Evolutionary conservation across 2,888 invertebrate genomes (phyloP), one percentile per base, ranked within the genome.

Genomic region (Minunthozetes semirufus): DNA sequence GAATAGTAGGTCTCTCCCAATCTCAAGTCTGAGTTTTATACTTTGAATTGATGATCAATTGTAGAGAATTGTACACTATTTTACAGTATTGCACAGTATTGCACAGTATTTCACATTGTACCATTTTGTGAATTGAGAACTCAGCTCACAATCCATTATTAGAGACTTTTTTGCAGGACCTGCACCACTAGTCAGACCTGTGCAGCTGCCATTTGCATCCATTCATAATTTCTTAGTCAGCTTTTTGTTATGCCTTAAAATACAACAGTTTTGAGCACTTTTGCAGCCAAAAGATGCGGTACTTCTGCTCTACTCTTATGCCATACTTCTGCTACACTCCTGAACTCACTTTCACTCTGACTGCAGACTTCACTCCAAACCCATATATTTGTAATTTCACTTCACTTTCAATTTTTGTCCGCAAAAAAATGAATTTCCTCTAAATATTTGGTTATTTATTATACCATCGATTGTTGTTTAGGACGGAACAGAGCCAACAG

Each of bases 171-270:
- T 25, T 48, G 66, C 66, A 38, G 66, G 38, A 66, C 66, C 22
- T 42, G 29, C 59, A 50, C 50, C 59, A 19, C 4, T 38, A 33
- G 38, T 6, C 38, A 38, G 38, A 33, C 33, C 27, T 38, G 19
- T 70, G 70, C 70, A 70, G 70, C 70, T 70, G 70, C 70, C 70
- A 70, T 70, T 63, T 70, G 70, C 70, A 70, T 70, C 46, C 70
- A 70, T 70, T 70, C 46, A 70, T 70, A 70, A 70, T 48, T 70
- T 70, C 70, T 70, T 70, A 70, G 46, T 70, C 38, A 48, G 48
- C 38, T 29, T 66, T 38, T 66, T 66, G 63, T 66, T 66, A 38
- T 66, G 33, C 63, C 63, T 66, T 38, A 38, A 66, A 66, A 33
- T 66, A 66, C 33, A 38, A 8, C 27, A 38, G 19, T 61, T 42